Base-by-base conservation (phyloP, 2,888 invertebrate species). In the Temnothorax ravouxi region DNA sequence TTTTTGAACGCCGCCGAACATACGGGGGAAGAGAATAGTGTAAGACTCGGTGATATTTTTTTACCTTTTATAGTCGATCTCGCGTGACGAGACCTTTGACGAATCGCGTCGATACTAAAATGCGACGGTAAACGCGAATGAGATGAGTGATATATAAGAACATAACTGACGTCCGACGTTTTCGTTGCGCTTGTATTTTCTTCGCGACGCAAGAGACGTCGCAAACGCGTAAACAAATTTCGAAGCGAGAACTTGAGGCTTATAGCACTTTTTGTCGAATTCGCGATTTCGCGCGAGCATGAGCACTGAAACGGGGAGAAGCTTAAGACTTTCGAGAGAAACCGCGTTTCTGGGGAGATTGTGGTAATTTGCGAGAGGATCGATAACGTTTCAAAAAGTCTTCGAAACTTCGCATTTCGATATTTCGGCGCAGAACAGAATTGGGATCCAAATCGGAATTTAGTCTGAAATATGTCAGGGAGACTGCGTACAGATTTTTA, bases 41-140 rank as follows among this genome's bases (percentile, higher is more conserved):
- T 74, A 80, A 74, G 76, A 47, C 59, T 80, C 75, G 72, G 76
- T 75, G 75, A 79, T 79, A 80, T 80, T 80, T 80, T 80, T 80
- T 80, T 80, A 80, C 79, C 79, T 80, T 80, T 80, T 59, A 80
- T 80, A 80, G 47, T 59, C 25, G 75, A 80, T 80, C 75, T 59
- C 41, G 29, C 64, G 29, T 4, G 44, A n/a, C 66, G 66, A 21
- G 47, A 64, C 64, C 34, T 34, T 56, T n/a, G 21, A 29, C 47
- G 59, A 75, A 34, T 59, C 59, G 74, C 74, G 61, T 74, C 9
- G 59, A 18, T 47, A 47, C 47, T 61, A 72, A 72, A 72, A 74
- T 21, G 56, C 74, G 18, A 59, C 34, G 44, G 41, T n/a, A 29
- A 72, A 56, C 79, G 79, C 74, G 34, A 59, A 50, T 38, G 29